Evolutionary conservation across 2,888 invertebrate species (phyloP).

Genomic region (Linnaemya tessellans): DNA sequence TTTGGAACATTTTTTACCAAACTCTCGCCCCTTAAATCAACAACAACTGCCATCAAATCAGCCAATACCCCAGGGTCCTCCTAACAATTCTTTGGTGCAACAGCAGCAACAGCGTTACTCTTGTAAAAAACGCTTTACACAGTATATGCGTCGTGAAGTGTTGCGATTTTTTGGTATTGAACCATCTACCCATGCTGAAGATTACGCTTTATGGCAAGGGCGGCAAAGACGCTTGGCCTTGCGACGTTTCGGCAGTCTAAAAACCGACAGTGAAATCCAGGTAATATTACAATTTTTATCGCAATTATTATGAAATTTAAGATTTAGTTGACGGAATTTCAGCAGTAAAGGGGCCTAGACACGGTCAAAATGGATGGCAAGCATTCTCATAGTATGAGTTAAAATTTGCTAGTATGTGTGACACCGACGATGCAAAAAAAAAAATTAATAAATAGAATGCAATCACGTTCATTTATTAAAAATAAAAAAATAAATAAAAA

Average conservation of each 20-base stretch:
- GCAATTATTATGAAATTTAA: no score
- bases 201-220: slow-evolving; percentile 81
- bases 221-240: slow-evolving; percentile 82
- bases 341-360: no score
- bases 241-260: slow-evolving; percentile 79
- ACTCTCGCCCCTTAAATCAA: slow-evolving; percentile 55
- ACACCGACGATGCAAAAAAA: no score
- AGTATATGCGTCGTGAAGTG: slow-evolving; percentile 81
- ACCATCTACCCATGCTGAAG: slow-evolving; percentile 79
- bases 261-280: slow-evolving; percentile 49
- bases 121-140: slow-evolving; percentile 80
- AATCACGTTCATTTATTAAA: no score
- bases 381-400: no score
- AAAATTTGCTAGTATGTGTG: no score
- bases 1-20: slow-evolving; percentile 46
- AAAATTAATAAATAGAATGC: no score
- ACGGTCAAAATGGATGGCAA: no score
- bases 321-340: no score
- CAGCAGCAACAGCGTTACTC: slow-evolving; percentile 73
- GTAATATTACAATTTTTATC: slow-evolving; percentile 20
- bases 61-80: slow-evolving; percentile 50
- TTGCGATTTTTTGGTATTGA: slow-evolving; percentile 83
- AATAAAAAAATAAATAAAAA: no score
- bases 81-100: slow-evolving; percentile 52
- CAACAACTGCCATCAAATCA: slow-evolving; percentile 68